These are phyloP conservation scores for Eolophus roseicapilla DNA, from an alignment of 2,113 vertebrate genomes.

Conservation along the genomic window DNA sequence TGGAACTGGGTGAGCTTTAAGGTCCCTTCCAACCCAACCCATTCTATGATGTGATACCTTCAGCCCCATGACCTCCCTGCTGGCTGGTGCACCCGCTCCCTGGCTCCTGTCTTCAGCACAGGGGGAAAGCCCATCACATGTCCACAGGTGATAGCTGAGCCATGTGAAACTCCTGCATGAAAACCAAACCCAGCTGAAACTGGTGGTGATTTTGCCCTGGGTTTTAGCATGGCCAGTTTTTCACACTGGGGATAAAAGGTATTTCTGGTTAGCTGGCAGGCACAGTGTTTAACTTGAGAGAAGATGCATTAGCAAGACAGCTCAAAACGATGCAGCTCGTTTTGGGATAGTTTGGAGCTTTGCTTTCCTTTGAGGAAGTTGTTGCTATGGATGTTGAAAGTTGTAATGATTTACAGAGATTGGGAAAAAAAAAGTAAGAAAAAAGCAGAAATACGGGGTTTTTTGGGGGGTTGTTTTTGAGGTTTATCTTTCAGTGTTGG, in stretches of 20 bases:
- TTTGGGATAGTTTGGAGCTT: background rate
- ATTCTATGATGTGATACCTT: background rate
- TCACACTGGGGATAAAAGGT: background rate
- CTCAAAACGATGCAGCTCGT: background rate
- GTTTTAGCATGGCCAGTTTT: background rate
- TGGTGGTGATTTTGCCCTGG: background rate
- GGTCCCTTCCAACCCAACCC: background rate
- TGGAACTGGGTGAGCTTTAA: background rate
- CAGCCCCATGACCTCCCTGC: background rate
- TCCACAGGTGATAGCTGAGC: background rate
- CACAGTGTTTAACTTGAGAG: background rate
- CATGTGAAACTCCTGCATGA: accelerated
- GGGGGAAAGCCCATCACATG: background rate
- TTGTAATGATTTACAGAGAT: background rate
- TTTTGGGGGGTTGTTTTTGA: background rate
- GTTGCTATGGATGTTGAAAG: background rate
- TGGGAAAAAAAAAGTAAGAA: background rate
- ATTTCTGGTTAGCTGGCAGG: background rate
- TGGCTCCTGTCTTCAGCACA: background rate
- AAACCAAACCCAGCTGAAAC: background rate
- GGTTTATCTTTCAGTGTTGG: background rate
- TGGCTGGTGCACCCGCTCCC: background rate
- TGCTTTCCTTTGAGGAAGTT: background rate
- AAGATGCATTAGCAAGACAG: no score
- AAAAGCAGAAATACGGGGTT: background rate